Evolutionary conservation across 2,797 vertebrate genomes (phyloP).

Genomic region (Acanthurus leucopareius): DNA sequence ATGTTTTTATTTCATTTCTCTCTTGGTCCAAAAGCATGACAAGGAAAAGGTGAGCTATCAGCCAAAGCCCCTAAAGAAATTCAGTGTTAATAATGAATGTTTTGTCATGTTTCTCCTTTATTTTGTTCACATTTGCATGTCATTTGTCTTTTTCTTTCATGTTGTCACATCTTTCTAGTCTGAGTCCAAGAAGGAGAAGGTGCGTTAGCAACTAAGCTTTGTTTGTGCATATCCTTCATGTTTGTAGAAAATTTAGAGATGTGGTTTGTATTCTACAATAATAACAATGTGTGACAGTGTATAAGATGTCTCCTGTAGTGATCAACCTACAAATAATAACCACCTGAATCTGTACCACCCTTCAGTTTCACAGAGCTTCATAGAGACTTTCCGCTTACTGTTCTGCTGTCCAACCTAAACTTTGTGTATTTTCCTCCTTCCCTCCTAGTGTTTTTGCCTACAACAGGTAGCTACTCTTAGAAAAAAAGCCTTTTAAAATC

Average conservation of each 20-base stretch:
- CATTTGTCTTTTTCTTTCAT: conserved; percentile 15
- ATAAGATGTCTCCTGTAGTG: no score
- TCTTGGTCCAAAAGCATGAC: conserved; percentile 55
- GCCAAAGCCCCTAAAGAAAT: not conserved
- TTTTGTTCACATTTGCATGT: conserved; percentile 20
- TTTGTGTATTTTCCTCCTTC: not conserved
- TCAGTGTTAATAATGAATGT: rapidly evolving
- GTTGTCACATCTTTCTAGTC: conserved; percentile 41
- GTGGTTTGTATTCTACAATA: no score
- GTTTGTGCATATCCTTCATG: not conserved
- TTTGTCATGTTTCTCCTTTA: not conserved
- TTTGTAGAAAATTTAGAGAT: not conserved
- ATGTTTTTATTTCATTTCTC: conserved; percentile 40
- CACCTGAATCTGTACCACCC: not conserved
- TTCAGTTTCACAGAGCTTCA: not conserved
- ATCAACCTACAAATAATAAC: not conserved
- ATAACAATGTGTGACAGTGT: not conserved
- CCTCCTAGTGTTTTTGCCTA: not conserved
- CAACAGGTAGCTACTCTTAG: not conserved
- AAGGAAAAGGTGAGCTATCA: conserved; percentile 76
- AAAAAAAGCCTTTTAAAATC: not conserved
- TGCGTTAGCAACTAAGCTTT: conserved; percentile 57
- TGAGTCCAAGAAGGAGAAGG: conserved; percentile 74
- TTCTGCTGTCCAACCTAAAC: not conserved
- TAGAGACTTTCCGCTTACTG: not conserved